phyloP scores from a whole-genome alignment of 2,113 vertebrate genomes.

The Strix aluco region DNA sequence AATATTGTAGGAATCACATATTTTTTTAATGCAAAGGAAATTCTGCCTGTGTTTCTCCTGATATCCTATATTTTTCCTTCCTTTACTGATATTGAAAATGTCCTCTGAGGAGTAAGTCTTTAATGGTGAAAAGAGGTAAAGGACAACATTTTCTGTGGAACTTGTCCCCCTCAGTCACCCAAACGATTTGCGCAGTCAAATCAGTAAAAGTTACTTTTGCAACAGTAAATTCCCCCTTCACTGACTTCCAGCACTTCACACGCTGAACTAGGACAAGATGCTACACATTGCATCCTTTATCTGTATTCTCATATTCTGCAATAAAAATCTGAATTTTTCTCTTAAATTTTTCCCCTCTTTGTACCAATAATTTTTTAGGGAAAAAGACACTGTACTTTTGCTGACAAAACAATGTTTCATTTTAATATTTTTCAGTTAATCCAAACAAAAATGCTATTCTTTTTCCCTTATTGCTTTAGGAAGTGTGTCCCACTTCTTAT shows the following conservation, averaged over 20 bases:
- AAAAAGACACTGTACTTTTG: background rate
- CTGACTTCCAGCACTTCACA: background rate
- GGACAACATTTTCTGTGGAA: background rate
- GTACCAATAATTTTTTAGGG: background rate
- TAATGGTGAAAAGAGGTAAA: background rate
- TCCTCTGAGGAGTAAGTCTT: background rate
- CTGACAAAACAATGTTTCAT: background rate
- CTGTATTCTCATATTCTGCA: background rate
- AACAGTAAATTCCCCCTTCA: background rate
- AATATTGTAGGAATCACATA: background rate
- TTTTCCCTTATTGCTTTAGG: background rate
- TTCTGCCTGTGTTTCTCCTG: background rate
- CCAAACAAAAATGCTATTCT: background rate
- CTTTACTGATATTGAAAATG: background rate
- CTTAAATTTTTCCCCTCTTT: background rate
- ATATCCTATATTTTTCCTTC: background rate
- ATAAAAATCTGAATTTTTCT: background rate
- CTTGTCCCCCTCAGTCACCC: background rate
- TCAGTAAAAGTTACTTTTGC: background rate
- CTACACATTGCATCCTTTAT: background rate
- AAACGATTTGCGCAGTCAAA: background rate
- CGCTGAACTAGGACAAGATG: background rate
- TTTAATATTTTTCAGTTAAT: background rate
- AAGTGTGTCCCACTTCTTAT: background rate
- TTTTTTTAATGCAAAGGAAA: background rate